Evolutionary conservation across 1,140 invertebrate species (phyloP).

Genomic region (Tetraneura akinire): DNA sequence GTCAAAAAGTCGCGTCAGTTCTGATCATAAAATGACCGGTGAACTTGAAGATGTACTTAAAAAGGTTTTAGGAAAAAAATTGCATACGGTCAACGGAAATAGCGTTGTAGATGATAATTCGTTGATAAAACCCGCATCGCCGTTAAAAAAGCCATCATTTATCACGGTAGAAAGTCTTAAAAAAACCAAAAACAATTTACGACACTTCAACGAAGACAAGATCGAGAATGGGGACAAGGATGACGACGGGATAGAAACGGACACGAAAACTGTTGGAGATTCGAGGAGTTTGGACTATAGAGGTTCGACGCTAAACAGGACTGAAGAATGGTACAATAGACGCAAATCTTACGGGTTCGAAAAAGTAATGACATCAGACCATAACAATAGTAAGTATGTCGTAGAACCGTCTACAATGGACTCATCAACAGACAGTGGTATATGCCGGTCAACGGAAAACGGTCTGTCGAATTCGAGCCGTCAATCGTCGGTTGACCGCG

Average conservation of each 20-base stretch:
- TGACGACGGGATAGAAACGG: constrained; percentile 61
- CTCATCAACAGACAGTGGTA: constrained; percentile 72
- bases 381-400: background rate
- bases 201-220: constrained; percentile 57
- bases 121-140: constrained; percentile 57
- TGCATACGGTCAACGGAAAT: background rate
- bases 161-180: constrained; percentile 65
- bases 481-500: constrained; percentile 34
- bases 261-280: constrained; percentile 58
- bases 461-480: constrained; percentile 26
- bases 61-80: constrained; percentile 30
- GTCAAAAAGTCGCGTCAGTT: background rate
- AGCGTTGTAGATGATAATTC: constrained; percentile 59
- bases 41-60: constrained; percentile 54
- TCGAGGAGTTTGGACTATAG: constrained; percentile 65
- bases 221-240: constrained; percentile 52
- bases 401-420: constrained; percentile 60
- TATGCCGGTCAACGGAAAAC: constrained; percentile 64
- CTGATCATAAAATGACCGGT: constrained; percentile 16
- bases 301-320: constrained; percentile 57
- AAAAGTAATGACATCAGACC: constrained; percentile 60
- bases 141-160: constrained; percentile 59
- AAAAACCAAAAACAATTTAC: constrained; percentile 63
- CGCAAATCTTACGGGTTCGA: constrained; percentile 76
- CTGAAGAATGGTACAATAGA: constrained; percentile 69